Percentiles rank a stretch among this genome's conserved stretches.
Evolutionary conservation across 2,797 vertebrate genomes (phyloP).

Genomic region (Phataginus tricuspis): DNA sequence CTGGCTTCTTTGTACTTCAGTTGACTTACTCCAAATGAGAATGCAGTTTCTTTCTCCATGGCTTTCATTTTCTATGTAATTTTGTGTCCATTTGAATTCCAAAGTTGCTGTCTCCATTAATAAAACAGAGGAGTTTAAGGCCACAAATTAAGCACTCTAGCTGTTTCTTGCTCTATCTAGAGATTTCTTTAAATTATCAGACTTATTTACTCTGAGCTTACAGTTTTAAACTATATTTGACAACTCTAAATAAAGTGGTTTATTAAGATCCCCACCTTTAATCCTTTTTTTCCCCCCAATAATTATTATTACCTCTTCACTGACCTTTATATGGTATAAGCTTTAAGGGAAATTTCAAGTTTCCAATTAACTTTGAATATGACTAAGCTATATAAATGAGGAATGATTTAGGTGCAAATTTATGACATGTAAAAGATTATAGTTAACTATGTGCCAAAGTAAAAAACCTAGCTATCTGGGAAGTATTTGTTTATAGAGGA

Average conservation of each 20-base stretch:
- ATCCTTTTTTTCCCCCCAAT: neutral
- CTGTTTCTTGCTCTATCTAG: neutral
- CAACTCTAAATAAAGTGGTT: neutral
- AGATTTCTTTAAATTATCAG: neutral
- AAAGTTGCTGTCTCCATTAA: neutral
- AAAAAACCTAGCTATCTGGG: constrained; percentile 40
- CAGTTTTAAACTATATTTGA: constrained; percentile 11
- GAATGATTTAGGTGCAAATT: constrained; percentile 54
- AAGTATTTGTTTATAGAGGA: constrained; percentile 69
- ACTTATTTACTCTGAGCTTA: neutral
- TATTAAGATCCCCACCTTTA: neutral
- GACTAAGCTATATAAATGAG: constrained; percentile 54
- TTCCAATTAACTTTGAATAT: constrained; percentile 72
- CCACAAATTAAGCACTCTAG: neutral
- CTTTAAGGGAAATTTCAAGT: constrained; percentile 34
- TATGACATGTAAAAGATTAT: constrained; percentile 65
- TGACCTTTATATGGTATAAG: constrained; percentile 7
- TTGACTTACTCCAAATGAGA: constrained; percentile 26
- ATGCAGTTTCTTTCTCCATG: neutral
- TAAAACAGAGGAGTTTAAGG: neutral
- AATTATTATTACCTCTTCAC: constrained; percentile 32
- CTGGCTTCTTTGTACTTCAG: neutral
- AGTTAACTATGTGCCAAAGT: constrained; percentile 35
- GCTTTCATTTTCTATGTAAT: neutral
- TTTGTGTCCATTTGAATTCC: neutral